Conservation (phyloP, 2,113 vertebrate species). For the Leptobrachium ailaonicum region DNA sequence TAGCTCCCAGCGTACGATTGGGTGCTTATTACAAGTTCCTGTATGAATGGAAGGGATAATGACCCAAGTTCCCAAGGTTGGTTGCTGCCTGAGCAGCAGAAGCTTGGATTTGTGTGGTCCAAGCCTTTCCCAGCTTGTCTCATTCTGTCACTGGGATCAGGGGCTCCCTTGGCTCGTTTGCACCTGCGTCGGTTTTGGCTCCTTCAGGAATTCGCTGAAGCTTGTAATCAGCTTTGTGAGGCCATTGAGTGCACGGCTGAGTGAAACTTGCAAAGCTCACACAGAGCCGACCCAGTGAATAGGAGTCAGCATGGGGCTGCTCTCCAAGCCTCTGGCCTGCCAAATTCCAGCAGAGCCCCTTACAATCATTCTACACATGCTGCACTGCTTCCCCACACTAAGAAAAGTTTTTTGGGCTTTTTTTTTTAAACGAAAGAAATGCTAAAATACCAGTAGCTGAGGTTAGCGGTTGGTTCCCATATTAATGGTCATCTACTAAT, state of each 20-base stretch:
- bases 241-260: constrained; percentile 96
- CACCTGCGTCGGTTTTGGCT: constrained; percentile 94
- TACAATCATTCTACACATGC: constrained; percentile 94
- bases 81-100: constrained; percentile 79
- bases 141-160: constrained; percentile 84
- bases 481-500: constrained; percentile 71
- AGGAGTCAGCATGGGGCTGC: constrained; percentile 94
- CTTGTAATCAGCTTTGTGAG: constrained; percentile 99
- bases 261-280: constrained; percentile 96
- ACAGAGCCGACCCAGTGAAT: constrained; percentile 90
- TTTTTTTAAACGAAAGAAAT: constrained; percentile 66
- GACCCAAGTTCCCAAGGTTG: constrained; percentile 78
- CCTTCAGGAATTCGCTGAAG: constrained; percentile 98
- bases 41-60: constrained; percentile 74
- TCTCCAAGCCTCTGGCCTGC: constrained; percentile 87
- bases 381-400: constrained; percentile 71
- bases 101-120: constrained; percentile 92
- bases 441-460: constrained; percentile 75
- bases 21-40: constrained; percentile 55
- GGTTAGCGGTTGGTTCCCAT: constrained; percentile 78
- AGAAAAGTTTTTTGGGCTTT: constrained; percentile 54
- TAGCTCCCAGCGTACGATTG: constrained; percentile 50
- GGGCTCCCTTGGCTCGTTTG: constrained; percentile 87
- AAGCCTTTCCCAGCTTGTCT: constrained; percentile 80
- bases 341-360: constrained; percentile 98